Conservation (phyloP, 53 echinoderm and acorn worm genomes). For the Luidia sarsii region DNA sequence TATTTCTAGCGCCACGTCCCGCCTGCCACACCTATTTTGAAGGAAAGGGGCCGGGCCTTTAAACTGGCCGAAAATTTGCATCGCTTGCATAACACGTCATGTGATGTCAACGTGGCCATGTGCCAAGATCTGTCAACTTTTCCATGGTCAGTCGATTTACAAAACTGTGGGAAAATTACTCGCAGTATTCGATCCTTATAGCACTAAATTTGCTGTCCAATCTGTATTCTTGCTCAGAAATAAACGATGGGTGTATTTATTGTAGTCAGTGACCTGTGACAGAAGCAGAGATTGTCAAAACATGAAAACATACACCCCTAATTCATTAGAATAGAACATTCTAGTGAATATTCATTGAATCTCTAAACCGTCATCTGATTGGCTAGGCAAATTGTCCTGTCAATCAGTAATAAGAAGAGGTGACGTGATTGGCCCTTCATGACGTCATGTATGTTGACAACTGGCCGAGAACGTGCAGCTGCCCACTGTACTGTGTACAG, state of each 20-base stretch:
- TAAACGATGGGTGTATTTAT: neutral
- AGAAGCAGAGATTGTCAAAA: neutral
- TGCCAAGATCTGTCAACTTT: conserved; percentile 27
- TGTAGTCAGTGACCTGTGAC: neutral
- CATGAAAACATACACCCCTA: conserved; percentile 5
- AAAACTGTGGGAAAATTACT: too few species aligned
- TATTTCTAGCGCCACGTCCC: neutral
- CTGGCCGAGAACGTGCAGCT: conserved; percentile 25
- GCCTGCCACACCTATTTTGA: conserved; percentile 35
- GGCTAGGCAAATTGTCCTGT: conserved; percentile 3
- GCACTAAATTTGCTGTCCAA: too few species aligned
- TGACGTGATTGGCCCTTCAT: conserved; percentile 60
- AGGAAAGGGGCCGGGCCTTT: conserved; percentile 35
- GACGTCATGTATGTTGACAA: conserved; percentile 60
- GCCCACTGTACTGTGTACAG: neutral
- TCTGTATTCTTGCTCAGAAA: too few species aligned
- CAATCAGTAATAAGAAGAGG: conserved; percentile 28
- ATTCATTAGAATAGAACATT: conserved; percentile 38
- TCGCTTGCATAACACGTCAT: conserved; percentile 48
- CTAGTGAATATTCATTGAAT: conserved; percentile 25
- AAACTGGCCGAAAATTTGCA: conserved; percentile 38
- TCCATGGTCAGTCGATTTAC: neutral
- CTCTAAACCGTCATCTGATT: neutral
- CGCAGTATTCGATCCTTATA: too few species aligned
- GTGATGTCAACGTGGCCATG: conserved; percentile 49